phyloP scores from a whole-genome alignment of 2,888 invertebrate species.

The Megalurothrips usitatus region DNA sequence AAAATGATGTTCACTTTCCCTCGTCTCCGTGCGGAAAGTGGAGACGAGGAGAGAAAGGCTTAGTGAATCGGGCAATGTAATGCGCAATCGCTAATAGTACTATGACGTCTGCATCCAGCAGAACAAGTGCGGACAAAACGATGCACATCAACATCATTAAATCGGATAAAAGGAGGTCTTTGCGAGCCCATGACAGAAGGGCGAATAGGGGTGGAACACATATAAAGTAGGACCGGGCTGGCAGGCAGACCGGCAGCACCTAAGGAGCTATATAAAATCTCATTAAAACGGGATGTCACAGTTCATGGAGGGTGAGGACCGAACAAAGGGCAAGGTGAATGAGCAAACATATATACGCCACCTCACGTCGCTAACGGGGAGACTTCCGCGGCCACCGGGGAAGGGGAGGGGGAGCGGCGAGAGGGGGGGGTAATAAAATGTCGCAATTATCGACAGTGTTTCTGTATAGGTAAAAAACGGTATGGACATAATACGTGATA shows the following conservation, averaged over 20 bases:
- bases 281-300: slow-evolving; percentile 26
- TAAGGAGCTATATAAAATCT: slow-evolving; percentile 25
- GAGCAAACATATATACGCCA: slow-evolving; percentile 22
- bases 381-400: too few relatives aligned
- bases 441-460: slow-evolving; percentile 23
- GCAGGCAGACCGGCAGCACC: background rate
- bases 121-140: slow-evolving; percentile 17
- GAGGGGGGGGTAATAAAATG: background rate
- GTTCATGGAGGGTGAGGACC: slow-evolving; percentile 6
- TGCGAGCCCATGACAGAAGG: background rate
- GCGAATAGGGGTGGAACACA: background rate
- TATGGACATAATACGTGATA: slow-evolving; percentile 16
- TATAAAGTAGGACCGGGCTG: background rate
- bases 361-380: background rate
- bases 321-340: slow-evolving; percentile 9
- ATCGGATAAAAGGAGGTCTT: slow-evolving; percentile 10
- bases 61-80: too few relatives aligned
- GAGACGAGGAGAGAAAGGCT: too few relatives aligned
- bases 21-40: too few relatives aligned
- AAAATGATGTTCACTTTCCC: too few relatives aligned
- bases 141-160: slow-evolving; percentile 15
- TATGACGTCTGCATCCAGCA: background rate
- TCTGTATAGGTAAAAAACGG: background rate
- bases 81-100: background rate
- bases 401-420: too few relatives aligned